Percentiles rank a stretch among this genome's conserved stretches.
Conservation (phyloP, 2,113 vertebrate species). For the Geothlypis trichas region DNA sequence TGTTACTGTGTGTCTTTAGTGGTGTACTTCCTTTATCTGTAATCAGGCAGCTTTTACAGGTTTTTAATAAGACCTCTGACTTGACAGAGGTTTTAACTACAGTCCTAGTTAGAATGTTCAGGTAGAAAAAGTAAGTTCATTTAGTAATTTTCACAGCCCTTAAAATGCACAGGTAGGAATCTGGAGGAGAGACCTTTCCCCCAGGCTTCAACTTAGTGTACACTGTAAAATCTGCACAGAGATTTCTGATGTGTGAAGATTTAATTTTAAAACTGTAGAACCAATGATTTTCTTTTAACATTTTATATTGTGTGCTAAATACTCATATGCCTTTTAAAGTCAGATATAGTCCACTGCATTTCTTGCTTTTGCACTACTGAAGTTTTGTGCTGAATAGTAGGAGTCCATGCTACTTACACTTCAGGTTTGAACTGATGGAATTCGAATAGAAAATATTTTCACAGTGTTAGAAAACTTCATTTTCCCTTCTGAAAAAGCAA, state of each 20-base stretch:
- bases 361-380: conserved; percentile 71
- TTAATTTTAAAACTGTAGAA: conserved; percentile 62
- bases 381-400: conserved; percentile 72
- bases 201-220: conserved; percentile 21
- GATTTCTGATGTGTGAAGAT: conserved; percentile 64
- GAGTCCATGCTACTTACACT: conserved; percentile 69
- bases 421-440: conserved; percentile 61
- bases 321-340: conserved; percentile 60
- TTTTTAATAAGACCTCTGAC: conserved; percentile 57
- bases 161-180: conserved; percentile 40
- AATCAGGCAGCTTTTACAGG: conserved; percentile 76
- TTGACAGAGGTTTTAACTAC: conserved; percentile 32
- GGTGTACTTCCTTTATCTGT: conserved; percentile 65
- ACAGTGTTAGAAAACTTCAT: conserved; percentile 53
- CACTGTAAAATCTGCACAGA: conserved; percentile 55
- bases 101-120: neutral
- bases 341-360: conserved; percentile 66
- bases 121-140: conserved; percentile 25
- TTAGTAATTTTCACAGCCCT: conserved; percentile 37
- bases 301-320: conserved; percentile 70
- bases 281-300: conserved; percentile 53
- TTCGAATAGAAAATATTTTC: conserved; percentile 69
- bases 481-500: conserved; percentile 58
- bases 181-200: neutral
- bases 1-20: neutral